phyloP scores from a whole-genome alignment of 2,888 invertebrate genomes.

The Linnaemya vulpina region DNA sequence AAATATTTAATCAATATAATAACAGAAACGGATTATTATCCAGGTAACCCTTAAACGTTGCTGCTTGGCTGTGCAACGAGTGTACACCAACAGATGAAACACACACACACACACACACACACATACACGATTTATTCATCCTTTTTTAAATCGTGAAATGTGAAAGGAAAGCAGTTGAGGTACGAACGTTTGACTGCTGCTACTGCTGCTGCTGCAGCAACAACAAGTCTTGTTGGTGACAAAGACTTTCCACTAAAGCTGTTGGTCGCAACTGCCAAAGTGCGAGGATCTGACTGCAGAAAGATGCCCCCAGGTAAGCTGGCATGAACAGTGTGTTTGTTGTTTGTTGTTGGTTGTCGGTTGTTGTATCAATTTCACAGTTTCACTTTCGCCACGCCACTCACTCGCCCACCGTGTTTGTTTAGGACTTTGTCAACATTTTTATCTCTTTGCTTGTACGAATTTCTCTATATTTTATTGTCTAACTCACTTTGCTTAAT shows the following conservation, averaged over 20 bases:
- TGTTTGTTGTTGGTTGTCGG: not conserved
- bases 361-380: conserved; percentile 50
- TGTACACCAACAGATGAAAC: conserved; percentile 3
- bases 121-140: conserved; percentile 15
- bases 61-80: not conserved
- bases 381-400: not conserved
- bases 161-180: not conserved
- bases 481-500: conserved; percentile 60
- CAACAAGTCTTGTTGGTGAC: conserved; percentile 17
- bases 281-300: not conserved
- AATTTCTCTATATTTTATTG: conserved; percentile 19
- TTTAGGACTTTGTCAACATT: conserved; percentile 37
- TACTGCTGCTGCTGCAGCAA: not conserved
- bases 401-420: not conserved
- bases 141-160: conserved; percentile 15
- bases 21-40: conserved; percentile 73
- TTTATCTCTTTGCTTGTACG: conserved; percentile 20
- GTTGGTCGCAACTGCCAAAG: conserved; percentile 23
- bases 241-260: conserved; percentile 22
- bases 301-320: not conserved
- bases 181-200: not conserved
- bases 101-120: no score
- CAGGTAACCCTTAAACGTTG: conserved; percentile 59
- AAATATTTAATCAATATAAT: conserved; percentile 75
- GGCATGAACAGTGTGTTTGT: not conserved